Evolutionary conservation across 2,113 vertebrate genomes (phyloP).

Genomic region (Quiscalus mexicanus): DNA sequence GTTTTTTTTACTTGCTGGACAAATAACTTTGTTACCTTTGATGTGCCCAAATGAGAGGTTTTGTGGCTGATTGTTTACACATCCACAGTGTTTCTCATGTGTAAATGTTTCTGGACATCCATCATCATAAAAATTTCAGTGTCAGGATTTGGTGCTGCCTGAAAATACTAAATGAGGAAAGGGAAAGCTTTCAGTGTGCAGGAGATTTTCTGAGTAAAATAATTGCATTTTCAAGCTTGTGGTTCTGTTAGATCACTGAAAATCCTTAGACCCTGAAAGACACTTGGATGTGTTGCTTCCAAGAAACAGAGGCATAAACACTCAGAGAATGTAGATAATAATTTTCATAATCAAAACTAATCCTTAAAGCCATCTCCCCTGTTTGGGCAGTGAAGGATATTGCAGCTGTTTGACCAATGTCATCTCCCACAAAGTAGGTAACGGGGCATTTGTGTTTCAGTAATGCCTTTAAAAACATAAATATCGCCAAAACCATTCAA

Average conservation of each 20-base stretch:
- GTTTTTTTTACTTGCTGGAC: neutral
- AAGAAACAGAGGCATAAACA: neutral
- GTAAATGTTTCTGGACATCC: slow-evolving; percentile 5
- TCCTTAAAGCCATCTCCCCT: neutral
- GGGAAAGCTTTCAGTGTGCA: neutral
- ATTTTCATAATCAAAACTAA: neutral
- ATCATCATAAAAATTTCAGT: neutral
- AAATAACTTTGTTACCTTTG: slow-evolving; percentile 25
- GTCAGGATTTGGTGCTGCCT: neutral
- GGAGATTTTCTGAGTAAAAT: neutral
- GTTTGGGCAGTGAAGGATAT: neutral
- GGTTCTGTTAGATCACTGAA: neutral
- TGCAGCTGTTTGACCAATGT: neutral
- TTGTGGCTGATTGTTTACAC: slow-evolving; percentile 22
- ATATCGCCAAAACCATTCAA: neutral
- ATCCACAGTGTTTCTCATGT: slow-evolving; percentile 21
- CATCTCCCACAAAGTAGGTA: neutral
- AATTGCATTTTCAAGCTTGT: neutral
- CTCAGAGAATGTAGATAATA: neutral
- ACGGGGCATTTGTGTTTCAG: neutral
- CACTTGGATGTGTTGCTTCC: neutral
- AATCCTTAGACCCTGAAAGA: neutral
- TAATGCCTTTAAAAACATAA: neutral
- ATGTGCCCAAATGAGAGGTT: slow-evolving; percentile 45
- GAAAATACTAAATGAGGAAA: neutral